Conservation (phyloP, 1,140 invertebrate species). For the Drosophila miranda region DNA sequence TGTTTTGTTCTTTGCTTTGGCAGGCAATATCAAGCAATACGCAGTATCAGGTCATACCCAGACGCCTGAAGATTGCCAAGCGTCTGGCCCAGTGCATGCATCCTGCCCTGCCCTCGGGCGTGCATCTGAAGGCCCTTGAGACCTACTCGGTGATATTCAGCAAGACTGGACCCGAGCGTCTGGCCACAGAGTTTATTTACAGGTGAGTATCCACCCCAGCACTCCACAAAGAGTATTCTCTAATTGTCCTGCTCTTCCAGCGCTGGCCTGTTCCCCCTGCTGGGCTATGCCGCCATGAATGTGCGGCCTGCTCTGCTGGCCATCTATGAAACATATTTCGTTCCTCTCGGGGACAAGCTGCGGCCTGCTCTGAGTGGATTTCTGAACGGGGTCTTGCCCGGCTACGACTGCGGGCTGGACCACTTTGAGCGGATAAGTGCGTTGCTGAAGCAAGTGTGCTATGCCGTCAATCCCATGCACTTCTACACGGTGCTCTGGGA, state of each 20-base stretch:
- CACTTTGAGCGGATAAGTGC: slow-evolving; percentile 92
- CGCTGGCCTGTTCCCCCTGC: slow-evolving; percentile 93
- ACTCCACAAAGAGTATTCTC: slow-evolving; percentile 9
- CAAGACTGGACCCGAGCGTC: slow-evolving; percentile 92
- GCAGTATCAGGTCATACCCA: slow-evolving; percentile 95
- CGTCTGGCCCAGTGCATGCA: slow-evolving; percentile 97
- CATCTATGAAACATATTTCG: slow-evolving; percentile 97
- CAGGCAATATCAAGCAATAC: slow-evolving; percentile 90
- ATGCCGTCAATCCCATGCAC: slow-evolving; percentile 89
- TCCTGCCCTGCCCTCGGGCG: slow-evolving; percentile 94
- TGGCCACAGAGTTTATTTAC: slow-evolving; percentile 94
- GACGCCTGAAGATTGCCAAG: slow-evolving; percentile 95
- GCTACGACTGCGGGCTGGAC: slow-evolving; percentile 95
- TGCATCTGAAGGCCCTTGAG: slow-evolving; percentile 96
- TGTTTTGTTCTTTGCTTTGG: slow-evolving; percentile 8
- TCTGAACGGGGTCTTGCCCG: slow-evolving; percentile 91
- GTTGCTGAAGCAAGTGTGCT: slow-evolving; percentile 89
- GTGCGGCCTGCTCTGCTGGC: slow-evolving; percentile 91
- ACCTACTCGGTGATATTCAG: slow-evolving; percentile 97
- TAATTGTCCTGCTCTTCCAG: slow-evolving; percentile 34
- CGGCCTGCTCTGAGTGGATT: slow-evolving; percentile 94
- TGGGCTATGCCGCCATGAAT: slow-evolving; percentile 95
- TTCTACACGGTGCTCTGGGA: slow-evolving; percentile 97
- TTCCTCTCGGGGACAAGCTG: slow-evolving; percentile 91
- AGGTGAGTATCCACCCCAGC: slow-evolving; percentile 80